Evolutionary conservation across 2,888 invertebrate species (phyloP).

Genomic region (Euphydryas editha): DNA sequence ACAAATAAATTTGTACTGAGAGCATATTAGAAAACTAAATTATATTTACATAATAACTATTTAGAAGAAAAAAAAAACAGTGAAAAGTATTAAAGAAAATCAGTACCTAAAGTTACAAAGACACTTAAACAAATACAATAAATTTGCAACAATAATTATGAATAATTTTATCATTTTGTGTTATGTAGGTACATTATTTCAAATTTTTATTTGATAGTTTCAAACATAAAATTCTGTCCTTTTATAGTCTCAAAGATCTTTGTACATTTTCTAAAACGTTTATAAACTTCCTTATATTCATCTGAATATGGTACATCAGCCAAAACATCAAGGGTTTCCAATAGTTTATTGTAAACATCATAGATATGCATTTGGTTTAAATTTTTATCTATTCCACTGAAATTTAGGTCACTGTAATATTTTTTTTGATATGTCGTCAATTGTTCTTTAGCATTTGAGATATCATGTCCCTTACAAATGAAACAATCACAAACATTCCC

Average conservation of each 20-base stretch:
- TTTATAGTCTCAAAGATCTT: slow-evolving; percentile 4
- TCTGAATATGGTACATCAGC: slow-evolving; percentile 38
- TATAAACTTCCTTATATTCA: slow-evolving; percentile 40
- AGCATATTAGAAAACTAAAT: too few relatives aligned
- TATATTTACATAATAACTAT: too few relatives aligned
- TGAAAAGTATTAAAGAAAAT: too few relatives aligned
- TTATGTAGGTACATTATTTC: too few relatives aligned
- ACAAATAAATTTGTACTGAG: too few relatives aligned
- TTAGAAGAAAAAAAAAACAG: too few relatives aligned
- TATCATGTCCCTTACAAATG: neutral
- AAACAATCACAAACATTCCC: slow-evolving; percentile 23
- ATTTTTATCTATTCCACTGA: slow-evolving; percentile 6
- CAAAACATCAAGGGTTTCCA: slow-evolving; percentile 32
- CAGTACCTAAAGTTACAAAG: too few relatives aligned
- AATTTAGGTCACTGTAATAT: slow-evolving; percentile 13
- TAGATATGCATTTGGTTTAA: slow-evolving; percentile 16
- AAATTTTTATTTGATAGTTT: neutral
- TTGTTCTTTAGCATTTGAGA: neutral
- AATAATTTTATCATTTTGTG: too few relatives aligned
- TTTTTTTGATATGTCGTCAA: slow-evolving; percentile 18
- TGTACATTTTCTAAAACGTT: slow-evolving; percentile 9
- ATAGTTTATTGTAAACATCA: slow-evolving; percentile 23
- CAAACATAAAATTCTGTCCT: slow-evolving; percentile 4
- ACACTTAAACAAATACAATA: too few relatives aligned
- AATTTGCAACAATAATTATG: too few relatives aligned